Base-by-base conservation (phyloP, 1,140 invertebrate genomes). In the Wasmannia auropunctata region DNA sequence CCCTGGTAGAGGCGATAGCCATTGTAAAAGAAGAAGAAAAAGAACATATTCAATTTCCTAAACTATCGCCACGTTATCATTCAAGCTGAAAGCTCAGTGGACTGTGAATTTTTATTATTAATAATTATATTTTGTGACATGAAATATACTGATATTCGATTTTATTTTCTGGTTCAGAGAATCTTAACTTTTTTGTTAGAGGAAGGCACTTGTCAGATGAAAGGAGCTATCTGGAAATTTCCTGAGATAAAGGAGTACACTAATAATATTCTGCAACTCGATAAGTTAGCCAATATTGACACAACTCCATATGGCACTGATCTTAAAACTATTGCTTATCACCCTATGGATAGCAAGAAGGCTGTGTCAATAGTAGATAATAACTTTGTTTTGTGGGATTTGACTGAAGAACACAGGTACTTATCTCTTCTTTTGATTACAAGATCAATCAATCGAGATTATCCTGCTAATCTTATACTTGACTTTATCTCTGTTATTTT, bases 321-420 rank as follows among this genome's bases (percentile, higher is more conserved):
- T 92, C 96, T 98, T 2, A 98, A 97, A 94, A 97, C 97, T 86
- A 96, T 97, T 8, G 96, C 97, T 92, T 99, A 98, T 96, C 98
- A 99, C 95, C 98, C 98, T 1, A 97, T 95, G n/a, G 98, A 98
- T 89, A 94, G 95, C 19, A 96, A 96, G 34, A 96, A 97, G 87
- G 93, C 97, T 31, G 96, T 97, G 0, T 96, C 97, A 22, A 96
- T 99, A 51, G 96, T 97, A 37, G 98, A 98, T 88, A 97, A 96
- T 93, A 92, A 95, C 86, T 94, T 96, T 87, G 88, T 95, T 54
- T 91, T 96, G 16, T 96, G 96, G 95, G 94, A 96, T 92, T 91
- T 96, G 51, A 91, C 87, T 54, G 94, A 94, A 70, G 91, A 95
- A 54, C 96, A 22, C 95, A 96, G 94, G 95, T 96, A 93, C 91